Evolutionary conservation across 2,113 vertebrate genomes (phyloP), one percentile per base, ranked within the genome.

Genomic region (Nanger granti): DNA sequence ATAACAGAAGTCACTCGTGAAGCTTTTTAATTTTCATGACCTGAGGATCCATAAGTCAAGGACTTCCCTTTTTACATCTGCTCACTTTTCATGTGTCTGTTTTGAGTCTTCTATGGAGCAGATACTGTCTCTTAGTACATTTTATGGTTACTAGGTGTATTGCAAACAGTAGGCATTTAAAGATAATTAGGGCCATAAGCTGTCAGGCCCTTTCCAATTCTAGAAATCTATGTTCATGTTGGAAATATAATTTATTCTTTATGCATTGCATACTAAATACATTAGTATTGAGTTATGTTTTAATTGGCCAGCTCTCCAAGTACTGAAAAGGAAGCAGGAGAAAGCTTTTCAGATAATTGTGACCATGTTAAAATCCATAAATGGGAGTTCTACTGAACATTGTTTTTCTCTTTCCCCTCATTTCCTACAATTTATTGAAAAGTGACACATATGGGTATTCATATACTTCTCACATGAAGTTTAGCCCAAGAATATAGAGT

Each of bases 291-390:
- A 90, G 83, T 94, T 95, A 34, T 88, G 26, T 94, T 95, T 97
- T 97, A 95, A 97, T 94, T 88, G 82, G n/a, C 41, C 84, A 93
- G 49, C 55, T 97, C 49, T 93, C 80, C 2, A 31, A 76, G 87
- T 92, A 87, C 52, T 29, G 57, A 95, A 93, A 93, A 88, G 55
- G 87, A 85, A 92, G 31, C 14, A 57, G 26, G 31, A 85, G 31
- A 96, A 93, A 94, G 41, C 12, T 79, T 95, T 95, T 84, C 3
- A 44, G 93, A 26, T 96, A 57, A 97, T 3, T 89, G 28, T 89
- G 34, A 94, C 62, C 34, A 55, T 22, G 44, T 66, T 94, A 85
- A 96, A 95, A 91, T 83, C 66, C 52, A 54, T 64, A 93, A 82
- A 18, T 69, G 8, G n/a, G 89, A 87, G 37, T 60, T 97, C 73